Percentiles rank a stretch among this genome's conserved stretches.
phyloP scores from a whole-genome alignment of 2,113 vertebrate genomes.

The Herpetotheres cachinnans region DNA sequence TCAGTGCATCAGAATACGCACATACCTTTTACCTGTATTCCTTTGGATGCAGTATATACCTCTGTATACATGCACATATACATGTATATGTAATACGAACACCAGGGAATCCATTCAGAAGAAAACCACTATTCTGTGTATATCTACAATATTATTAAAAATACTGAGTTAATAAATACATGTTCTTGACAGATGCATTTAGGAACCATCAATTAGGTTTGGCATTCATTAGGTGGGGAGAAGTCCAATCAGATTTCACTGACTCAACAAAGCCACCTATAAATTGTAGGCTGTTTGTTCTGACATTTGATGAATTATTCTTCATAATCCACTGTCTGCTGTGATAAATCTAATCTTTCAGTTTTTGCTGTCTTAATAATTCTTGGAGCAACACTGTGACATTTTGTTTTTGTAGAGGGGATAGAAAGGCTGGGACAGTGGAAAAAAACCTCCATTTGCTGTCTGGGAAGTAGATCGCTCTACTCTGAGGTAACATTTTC shows the following conservation, averaged over 20 bases:
- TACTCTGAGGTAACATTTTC: background rate
- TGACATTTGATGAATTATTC: conserved; percentile 83
- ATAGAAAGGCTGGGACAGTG: background rate
- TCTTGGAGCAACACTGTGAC: conserved; percentile 48
- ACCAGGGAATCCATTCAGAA: background rate
- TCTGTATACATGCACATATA: background rate
- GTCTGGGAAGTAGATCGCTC: background rate
- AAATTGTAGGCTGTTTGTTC: conserved; percentile 73
- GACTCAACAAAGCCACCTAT: conserved; percentile 68
- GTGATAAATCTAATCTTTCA: conserved; percentile 80
- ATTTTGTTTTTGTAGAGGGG: conserved; percentile 43
- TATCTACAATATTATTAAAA: conserved; percentile 68
- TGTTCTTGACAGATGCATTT: conserved; percentile 64
- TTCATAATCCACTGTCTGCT: conserved; percentile 78
- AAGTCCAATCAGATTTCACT: conserved; percentile 74
- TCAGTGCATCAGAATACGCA: background rate
- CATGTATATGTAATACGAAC: background rate
- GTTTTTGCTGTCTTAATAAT: conserved; percentile 76
- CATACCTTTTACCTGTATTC: background rate
- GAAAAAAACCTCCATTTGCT: background rate
- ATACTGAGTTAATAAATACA: conserved; percentile 72
- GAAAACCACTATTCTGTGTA: background rate
- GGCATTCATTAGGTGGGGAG: conserved; percentile 71
- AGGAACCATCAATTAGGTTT: conserved; percentile 73
- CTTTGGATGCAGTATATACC: background rate